Evolutionary conservation across 2,113 vertebrate genomes (phyloP).

Genomic region (Zosterops japonicus): DNA sequence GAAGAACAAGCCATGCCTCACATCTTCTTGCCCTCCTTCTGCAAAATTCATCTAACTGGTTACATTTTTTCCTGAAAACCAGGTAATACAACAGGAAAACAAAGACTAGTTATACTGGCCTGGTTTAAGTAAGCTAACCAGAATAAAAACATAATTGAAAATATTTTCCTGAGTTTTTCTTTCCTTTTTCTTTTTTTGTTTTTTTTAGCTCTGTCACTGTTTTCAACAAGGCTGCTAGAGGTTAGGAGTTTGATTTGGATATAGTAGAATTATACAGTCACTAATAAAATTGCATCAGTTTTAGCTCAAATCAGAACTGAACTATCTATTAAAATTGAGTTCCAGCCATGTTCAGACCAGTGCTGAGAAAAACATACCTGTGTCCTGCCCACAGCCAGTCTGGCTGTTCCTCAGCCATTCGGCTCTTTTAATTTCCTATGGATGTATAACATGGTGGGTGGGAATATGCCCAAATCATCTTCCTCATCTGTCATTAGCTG

Average conservation of each 20-base stretch:
- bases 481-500: neutral
- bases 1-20: neutral
- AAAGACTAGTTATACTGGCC: neutral
- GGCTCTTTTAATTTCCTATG: neutral
- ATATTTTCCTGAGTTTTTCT: neutral
- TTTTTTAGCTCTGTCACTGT: neutral
- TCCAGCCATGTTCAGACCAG: neutral
- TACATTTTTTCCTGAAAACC: neutral
- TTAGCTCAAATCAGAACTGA: neutral
- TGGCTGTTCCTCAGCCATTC: neutral
- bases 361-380: neutral
- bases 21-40: neutral
- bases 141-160: neutral
- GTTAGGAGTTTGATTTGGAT: neutral
- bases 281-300: neutral
- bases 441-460: neutral
- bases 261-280: neutral
- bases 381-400: neutral
- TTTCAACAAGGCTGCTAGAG: neutral
- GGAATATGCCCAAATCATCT: neutral
- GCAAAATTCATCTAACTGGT: neutral
- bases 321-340: neutral
- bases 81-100: neutral
- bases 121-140: neutral
- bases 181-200: neutral